Evolutionary conservation across 2,888 invertebrate species (phyloP).

Genomic region (Graphium colonna): DNA sequence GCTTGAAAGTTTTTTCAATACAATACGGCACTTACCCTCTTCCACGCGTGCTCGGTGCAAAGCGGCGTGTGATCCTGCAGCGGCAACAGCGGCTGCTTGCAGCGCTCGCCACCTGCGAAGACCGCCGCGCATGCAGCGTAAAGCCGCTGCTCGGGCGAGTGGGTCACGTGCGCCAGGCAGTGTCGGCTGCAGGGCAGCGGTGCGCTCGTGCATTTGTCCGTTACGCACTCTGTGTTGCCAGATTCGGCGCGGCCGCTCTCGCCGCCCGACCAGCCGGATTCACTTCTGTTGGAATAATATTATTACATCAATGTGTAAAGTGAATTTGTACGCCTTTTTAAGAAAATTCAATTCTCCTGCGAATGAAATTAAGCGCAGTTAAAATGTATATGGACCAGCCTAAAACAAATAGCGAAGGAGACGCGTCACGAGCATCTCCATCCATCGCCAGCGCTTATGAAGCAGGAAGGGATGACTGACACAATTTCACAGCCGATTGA

Average conservation of each 20-base stretch:
- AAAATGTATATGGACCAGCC: no score
- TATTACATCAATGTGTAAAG: no score
- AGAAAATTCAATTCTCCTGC: no score
- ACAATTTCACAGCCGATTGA: no score
- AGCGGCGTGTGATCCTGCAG: slow-evolving; percentile 85
- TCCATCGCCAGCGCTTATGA: no score
- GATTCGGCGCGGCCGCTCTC: slow-evolving; percentile 39
- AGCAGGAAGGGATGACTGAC: no score
- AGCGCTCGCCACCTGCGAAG: slow-evolving; percentile 71
- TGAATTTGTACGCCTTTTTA: no score
- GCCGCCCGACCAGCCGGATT: slow-evolving; percentile 58
- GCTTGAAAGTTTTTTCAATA: no score
- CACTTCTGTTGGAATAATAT: slow-evolving; percentile 28
- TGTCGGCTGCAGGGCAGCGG: slow-evolving; percentile 89
- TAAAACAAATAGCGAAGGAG: no score
- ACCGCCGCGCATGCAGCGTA: slow-evolving; percentile 73
- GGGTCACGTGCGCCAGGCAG: slow-evolving; percentile 91
- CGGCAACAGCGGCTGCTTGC: slow-evolving; percentile 68
- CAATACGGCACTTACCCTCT: slow-evolving; percentile 75
- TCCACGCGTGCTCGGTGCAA: slow-evolving; percentile 91
- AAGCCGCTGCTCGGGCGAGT: slow-evolving; percentile 90
- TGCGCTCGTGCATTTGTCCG: slow-evolving; percentile 48
- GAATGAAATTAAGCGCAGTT: no score
- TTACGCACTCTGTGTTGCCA: slow-evolving; percentile 37
- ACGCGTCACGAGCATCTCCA: no score